Evolutionary conservation across 2,797 vertebrate genomes (phyloP), one percentile per base, ranked within the genome.

Genomic region (Fundulus diaphanus): DNA sequence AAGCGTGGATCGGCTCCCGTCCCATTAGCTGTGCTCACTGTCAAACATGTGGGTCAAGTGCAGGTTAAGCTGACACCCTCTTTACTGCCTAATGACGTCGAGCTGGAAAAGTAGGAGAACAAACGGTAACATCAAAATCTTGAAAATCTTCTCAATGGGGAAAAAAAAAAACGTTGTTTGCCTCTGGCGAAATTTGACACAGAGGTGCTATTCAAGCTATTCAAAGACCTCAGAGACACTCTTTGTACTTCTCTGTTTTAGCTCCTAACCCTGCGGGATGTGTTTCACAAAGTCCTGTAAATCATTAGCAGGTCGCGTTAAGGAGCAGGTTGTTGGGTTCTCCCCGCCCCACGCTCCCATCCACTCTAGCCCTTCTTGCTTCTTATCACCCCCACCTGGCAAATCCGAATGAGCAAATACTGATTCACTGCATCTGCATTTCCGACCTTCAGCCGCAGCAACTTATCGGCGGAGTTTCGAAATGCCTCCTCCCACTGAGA

Each of bases 361-460:
- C 72, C 81, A 6, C 42, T 70, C 68, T 12, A 24, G 29, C 70
- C 67, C 68, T 77, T 77, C 68, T 48, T 68, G n/a, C 46, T 73
- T 81, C 85, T 91, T 91, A 92, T 92, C 93, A 29, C 59, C 12
- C 3, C 72, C 77, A 75, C 87, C 78, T 91, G 91, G 93, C 85
- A 85, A 88, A 91, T 88, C 86, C 85, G 82, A 93, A 90, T 68
- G 83, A 83, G 85, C 87, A 93, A 93, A 93, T 92, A 92, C 70
- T 89, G 92, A 94, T 91, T 95, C 93, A 93, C 24, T 70, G 87
- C 82, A 85, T 85, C 81, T 83, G 79, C 27, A 48, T 88, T 90
- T 92, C 86, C 70, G 37, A 90, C 87, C 92, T 93, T 93, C 86
- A 92, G 89, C 94, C 92, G 85, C 68, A 0, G 57, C 76, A 66